Percentiles rank a stretch among this genome's conserved stretches.
phyloP scores from a whole-genome alignment of 2,113 vertebrate species.

The Sorex fumeus region DNA sequence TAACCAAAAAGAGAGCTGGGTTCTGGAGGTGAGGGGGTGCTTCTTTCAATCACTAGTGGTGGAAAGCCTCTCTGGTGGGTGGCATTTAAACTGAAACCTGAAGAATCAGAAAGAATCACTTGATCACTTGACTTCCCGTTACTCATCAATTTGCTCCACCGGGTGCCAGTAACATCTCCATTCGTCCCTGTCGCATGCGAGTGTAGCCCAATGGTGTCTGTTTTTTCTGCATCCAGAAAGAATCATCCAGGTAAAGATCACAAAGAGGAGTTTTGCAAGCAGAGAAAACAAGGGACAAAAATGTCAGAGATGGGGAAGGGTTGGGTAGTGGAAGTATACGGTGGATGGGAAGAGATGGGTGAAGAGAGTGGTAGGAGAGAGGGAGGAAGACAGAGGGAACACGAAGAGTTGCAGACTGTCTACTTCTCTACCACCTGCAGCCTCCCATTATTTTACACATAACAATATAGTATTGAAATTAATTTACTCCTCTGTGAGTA shows the following conservation, averaged over 20 bases:
- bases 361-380: background rate
- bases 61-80: background rate
- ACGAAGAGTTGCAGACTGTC: background rate
- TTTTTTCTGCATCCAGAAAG: no score
- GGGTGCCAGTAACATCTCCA: no score
- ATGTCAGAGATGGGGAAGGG: background rate
- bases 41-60: background rate
- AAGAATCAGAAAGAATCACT: background rate
- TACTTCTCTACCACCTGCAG: constrained; percentile 48
- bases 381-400: background rate
- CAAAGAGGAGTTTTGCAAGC: background rate
- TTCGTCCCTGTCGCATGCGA: no score
- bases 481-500: constrained; percentile 69
- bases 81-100: background rate
- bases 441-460: constrained; percentile 46
- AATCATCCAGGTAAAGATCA: background rate
- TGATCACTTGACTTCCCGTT: no score
- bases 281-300: background rate
- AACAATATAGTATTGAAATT: constrained; percentile 64
- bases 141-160: no score
- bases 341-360: rapidly evolving
- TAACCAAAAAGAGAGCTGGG: background rate
- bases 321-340: background rate
- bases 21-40: background rate
- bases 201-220: no score